These are phyloP conservation scores for Numenius phaeopus DNA, from an alignment of 2,797 vertebrate species.

Conservation along the genomic window DNA sequence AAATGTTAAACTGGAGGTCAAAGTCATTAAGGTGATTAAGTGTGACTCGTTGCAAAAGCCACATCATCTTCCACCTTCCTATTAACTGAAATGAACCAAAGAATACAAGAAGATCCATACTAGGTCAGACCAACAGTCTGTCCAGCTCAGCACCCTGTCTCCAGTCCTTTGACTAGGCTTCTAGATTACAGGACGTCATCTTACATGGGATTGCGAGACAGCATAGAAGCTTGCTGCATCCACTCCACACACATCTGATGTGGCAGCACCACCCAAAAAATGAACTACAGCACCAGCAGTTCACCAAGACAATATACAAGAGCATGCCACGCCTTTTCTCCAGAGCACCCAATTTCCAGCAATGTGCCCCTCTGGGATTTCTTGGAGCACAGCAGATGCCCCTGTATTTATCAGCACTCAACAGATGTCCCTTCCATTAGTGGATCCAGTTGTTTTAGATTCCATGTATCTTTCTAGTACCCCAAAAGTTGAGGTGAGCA, in stretches of 20 bases:
- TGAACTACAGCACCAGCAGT: background rate
- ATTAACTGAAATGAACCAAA: background rate
- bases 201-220: background rate
- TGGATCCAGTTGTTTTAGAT: background rate
- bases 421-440: background rate
- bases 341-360: background rate
- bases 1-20: background rate
- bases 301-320: background rate
- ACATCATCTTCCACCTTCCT: background rate
- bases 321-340: background rate
- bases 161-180: background rate
- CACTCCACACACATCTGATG: background rate
- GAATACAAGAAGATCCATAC: background rate
- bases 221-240: background rate
- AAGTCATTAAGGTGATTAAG: background rate
- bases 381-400: background rate
- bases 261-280: background rate
- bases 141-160: background rate
- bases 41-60: background rate
- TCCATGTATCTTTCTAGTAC: background rate
- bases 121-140: background rate
- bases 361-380: background rate
- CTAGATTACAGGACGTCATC: background rate
- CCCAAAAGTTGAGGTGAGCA: background rate
- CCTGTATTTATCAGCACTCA: rapidly evolving